A percentile compares a stretch with the other conserved stretches of the same genome.
Evolutionary conservation across 2,113 vertebrate species (phyloP).

Genomic region (Grammomys dolichurus): DNA sequence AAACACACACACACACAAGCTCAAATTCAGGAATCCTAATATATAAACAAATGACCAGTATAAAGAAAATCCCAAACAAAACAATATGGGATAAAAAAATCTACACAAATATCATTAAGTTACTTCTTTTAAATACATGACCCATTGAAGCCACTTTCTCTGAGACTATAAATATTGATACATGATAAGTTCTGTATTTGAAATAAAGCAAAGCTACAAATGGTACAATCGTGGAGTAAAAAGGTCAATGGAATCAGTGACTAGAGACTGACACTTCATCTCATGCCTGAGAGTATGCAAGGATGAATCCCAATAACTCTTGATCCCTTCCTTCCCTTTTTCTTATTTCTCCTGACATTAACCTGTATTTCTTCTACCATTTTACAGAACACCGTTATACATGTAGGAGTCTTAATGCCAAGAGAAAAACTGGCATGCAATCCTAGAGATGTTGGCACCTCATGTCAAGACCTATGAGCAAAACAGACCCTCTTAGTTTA

Average conservation of each 20-base stretch:
- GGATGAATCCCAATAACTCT: neutral
- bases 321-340: constrained; percentile 35
- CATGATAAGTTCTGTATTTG: constrained; percentile 41
- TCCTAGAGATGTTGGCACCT: constrained; percentile 34
- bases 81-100: neutral
- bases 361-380: neutral
- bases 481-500: constrained; percentile 38
- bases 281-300: neutral
- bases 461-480: constrained; percentile 42
- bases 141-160: constrained; percentile 14
- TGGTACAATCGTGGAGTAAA: neutral
- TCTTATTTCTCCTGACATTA: constrained; percentile 47
- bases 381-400: constrained; percentile 21
- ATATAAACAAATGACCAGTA: neutral
- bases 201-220: constrained; percentile 67
- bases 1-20: neutral
- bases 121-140: constrained; percentile 37
- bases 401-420: constrained; percentile 39
- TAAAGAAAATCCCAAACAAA: neutral
- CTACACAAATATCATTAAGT: neutral
- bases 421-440: constrained; percentile 31
- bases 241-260: constrained; percentile 34
- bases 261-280: neutral
- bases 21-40: neutral
- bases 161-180: constrained; percentile 59